Percentiles rank a stretch among this genome's conserved stretches.
Evolutionary conservation across 2,113 vertebrate genomes (phyloP).

Genomic region (Lutjanus erythropterus): DNA sequence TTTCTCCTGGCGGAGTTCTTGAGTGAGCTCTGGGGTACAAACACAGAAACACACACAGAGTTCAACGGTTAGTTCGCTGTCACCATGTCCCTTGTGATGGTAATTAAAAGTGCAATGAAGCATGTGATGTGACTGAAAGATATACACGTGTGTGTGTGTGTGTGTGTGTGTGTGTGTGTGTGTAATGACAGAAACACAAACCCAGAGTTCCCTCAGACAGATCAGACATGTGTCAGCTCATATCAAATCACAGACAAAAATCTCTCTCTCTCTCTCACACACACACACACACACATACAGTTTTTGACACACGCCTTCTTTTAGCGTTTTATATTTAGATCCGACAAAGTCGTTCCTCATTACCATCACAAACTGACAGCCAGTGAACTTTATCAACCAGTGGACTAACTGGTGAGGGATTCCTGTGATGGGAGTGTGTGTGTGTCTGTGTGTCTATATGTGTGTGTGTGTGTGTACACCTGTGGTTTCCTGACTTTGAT

Average conservation of each 20-base stretch:
- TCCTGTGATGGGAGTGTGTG: background rate
- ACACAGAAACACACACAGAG: constrained; percentile 31
- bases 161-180: constrained; percentile 30
- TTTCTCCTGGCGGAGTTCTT: constrained; percentile 96
- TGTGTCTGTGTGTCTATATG: constrained; percentile 12
- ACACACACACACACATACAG: background rate
- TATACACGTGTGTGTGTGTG: constrained; percentile 29
- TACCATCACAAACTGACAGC: constrained; percentile 43
- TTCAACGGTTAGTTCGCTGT: constrained; percentile 65
- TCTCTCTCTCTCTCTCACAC: background rate
- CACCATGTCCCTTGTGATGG: constrained; percentile 45
- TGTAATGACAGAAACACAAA: constrained; percentile 35
- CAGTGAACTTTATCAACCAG: constrained; percentile 42
- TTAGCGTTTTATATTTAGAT: constrained; percentile 68
- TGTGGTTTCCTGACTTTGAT: constrained; percentile 99
- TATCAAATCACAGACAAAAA: constrained; percentile 50
- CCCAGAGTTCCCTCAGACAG: constrained; percentile 36
- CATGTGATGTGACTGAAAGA: constrained; percentile 49
- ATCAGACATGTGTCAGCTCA: constrained; percentile 64
- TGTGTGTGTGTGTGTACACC: constrained; percentile 81
- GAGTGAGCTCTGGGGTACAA: constrained; percentile 82
- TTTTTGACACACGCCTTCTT: constrained; percentile 33
- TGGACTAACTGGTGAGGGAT: background rate
- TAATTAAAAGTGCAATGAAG: constrained; percentile 65
- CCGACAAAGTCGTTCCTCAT: constrained; percentile 45